phyloP scores from a whole-genome alignment of 2,888 invertebrate species.

The Mamestra brassicae region DNA sequence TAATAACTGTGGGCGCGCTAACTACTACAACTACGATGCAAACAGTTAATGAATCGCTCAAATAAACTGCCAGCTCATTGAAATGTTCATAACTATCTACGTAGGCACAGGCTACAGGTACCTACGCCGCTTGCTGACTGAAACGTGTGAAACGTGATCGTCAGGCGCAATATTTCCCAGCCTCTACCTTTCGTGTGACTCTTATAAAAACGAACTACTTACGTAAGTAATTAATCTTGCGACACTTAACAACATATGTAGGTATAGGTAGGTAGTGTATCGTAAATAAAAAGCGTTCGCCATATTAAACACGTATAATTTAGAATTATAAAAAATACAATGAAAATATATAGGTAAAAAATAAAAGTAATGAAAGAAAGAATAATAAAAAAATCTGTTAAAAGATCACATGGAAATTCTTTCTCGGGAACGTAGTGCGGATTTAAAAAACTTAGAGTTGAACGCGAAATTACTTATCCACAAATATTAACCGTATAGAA shows the following conservation, averaged over 20 bases:
- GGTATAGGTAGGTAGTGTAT: too few species aligned
- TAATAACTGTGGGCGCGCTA: conserved; percentile 34
- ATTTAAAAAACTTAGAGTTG: too few species aligned
- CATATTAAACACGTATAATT: too few species aligned
- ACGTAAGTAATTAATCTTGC: conserved; percentile 1
- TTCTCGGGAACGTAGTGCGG: too few species aligned
- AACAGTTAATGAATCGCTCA: conserved; percentile 26
- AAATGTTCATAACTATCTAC: background rate
- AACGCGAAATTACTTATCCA: too few species aligned
- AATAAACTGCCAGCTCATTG: conserved; percentile 6
- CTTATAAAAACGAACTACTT: background rate
- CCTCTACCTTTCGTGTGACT: background rate
- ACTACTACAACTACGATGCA: conserved; percentile 8
- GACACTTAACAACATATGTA: background rate
- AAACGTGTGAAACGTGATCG: background rate
- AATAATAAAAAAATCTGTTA: too few species aligned
- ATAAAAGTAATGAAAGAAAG: too few species aligned
- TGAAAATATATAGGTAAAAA: too few species aligned
- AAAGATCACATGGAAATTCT: too few species aligned
- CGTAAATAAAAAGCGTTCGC: too few species aligned
- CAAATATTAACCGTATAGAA: too few species aligned
- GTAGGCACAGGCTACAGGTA: background rate
- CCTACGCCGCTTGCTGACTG: background rate
- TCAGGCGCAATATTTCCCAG: background rate
- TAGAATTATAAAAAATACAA: too few species aligned